A percentile compares a stretch with the other conserved stretches of the same genome.
These are phyloP conservation scores for Camelus bactrianus DNA, from an alignment of 2,113 vertebrate species.

Conservation along the genomic window DNA sequence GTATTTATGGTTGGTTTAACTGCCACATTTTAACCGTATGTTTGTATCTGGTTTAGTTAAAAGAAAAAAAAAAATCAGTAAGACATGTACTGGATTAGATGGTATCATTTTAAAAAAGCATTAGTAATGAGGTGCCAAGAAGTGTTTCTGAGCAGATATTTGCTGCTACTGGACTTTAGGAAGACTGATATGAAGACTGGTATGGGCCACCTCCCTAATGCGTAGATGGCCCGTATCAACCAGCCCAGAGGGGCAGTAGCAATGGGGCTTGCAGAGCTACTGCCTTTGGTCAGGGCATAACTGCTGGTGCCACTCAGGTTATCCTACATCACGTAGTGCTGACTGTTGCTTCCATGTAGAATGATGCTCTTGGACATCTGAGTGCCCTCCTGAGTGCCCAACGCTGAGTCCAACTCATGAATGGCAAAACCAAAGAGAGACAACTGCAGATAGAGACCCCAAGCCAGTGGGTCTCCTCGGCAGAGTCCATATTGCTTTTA, in stretches of 20 bases:
- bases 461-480: not conserved
- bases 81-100: not conserved
- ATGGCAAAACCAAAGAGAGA: not conserved
- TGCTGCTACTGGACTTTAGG: not conserved
- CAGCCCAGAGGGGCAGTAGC: not conserved
- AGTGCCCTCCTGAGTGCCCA: not conserved
- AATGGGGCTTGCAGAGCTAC: not conserved
- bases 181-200: not conserved
- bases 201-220: not conserved
- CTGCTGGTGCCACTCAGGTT: not conserved
- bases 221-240: not conserved
- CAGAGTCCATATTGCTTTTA: not conserved
- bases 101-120: not conserved
- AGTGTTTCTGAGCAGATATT: not conserved
- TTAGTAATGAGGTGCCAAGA: not conserved
- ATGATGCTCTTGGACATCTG: not conserved
- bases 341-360: not conserved
- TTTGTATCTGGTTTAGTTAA: conserved; percentile 30
- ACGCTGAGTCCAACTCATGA: not conserved
- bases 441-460: not conserved
- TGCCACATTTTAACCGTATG: conserved; percentile 34
- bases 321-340: not conserved
- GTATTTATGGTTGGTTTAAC: conserved; percentile 30
- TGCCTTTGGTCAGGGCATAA: not conserved
- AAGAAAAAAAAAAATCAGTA: not conserved